These are phyloP conservation scores for Diaphora mendica DNA, from an alignment of 2,888 invertebrate species.

Conservation along the genomic window DNA sequence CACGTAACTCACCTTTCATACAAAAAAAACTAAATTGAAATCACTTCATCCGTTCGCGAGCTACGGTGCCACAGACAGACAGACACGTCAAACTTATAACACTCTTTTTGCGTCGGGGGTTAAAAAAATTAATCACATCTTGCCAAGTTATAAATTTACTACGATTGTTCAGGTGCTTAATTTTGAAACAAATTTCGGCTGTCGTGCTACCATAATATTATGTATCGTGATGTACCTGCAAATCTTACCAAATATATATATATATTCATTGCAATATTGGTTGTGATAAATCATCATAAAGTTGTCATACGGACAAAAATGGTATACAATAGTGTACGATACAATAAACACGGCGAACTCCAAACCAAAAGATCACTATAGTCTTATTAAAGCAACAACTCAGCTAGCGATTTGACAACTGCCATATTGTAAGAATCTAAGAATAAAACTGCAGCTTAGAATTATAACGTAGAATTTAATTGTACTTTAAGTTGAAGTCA, in stretches of 20 bases:
- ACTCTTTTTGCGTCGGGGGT: too few species aligned
- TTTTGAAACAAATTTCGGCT: constrained; percentile 39
- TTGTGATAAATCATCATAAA: constrained; percentile 80
- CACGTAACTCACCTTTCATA: too few species aligned
- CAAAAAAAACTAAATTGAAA: too few species aligned
- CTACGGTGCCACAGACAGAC: too few species aligned
- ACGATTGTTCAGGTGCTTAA: constrained; percentile 41
- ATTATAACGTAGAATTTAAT: constrained; percentile 56
- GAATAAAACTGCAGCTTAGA: constrained; percentile 72
- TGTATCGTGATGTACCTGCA: constrained; percentile 75
- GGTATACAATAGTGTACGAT: constrained; percentile 49
- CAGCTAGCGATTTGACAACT: constrained; percentile 85
- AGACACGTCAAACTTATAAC: too few species aligned
- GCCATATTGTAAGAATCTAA: constrained; percentile 85
- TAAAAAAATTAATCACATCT: constrained; percentile 33
- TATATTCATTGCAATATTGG: constrained; percentile 82
- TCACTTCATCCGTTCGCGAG: too few species aligned
- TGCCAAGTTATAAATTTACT: constrained; percentile 39
- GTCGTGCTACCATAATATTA: constrained; percentile 57
- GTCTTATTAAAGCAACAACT: constrained; percentile 73
- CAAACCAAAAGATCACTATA: constrained; percentile 69
- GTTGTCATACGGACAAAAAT: constrained; percentile 67
- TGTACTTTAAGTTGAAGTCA: constrained; percentile 83
- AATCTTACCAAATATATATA: constrained; percentile 76
- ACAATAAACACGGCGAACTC: constrained; percentile 67